Base-by-base conservation (phyloP, 64 coral and sea anemone genomes). In the Pocillopora damicornis region DNA sequence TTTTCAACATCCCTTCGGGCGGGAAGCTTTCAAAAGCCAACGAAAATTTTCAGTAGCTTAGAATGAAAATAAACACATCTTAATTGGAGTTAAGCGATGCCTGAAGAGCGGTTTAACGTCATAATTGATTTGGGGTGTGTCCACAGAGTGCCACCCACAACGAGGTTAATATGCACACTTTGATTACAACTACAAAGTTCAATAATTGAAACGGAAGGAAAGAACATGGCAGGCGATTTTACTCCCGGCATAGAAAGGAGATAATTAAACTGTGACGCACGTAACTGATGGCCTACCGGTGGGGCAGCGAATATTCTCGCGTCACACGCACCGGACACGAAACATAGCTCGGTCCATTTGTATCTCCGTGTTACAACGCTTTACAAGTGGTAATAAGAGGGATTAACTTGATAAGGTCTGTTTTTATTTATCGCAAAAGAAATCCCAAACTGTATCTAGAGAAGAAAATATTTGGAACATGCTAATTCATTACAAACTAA, bases 361-460 rank as follows among this genome's bases (percentile, higher is more conserved):
- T 72, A 85, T 85, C 81, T 85, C 65, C 35, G 65, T 20, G 38
- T 15, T 72, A 22, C 64, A 85, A 85, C 18, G 81, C 37, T 85
- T 85, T 71, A 85, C 22, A 85, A 85, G 81, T 85, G 81, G 81
- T 26, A 85, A 85, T 72, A 85, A 85, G 81, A 85, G 81, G 81
- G 81, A 85, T 85, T 85, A 85, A 22, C 81, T 79, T 58, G 57
- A 72, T 85, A 37, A 85, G 37, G 42, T 51, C 26, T 63, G 63
- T 85, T 63, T 73, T 85, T 85, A 65, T 42, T 72, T 58, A 85
- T 85, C 81, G 81, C 64, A 85, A 68, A 34, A 82, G 38, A 71
- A 85, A 58, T 63, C 37, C 81, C 69, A 85, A 71, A 85, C 63
- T 26, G 64, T 85, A 38, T 85, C 72, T 72, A 72, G 23, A 20